Evolutionary conservation across 2,888 invertebrate species (phyloP).

Genomic region (Coelopa pilipes): DNA sequence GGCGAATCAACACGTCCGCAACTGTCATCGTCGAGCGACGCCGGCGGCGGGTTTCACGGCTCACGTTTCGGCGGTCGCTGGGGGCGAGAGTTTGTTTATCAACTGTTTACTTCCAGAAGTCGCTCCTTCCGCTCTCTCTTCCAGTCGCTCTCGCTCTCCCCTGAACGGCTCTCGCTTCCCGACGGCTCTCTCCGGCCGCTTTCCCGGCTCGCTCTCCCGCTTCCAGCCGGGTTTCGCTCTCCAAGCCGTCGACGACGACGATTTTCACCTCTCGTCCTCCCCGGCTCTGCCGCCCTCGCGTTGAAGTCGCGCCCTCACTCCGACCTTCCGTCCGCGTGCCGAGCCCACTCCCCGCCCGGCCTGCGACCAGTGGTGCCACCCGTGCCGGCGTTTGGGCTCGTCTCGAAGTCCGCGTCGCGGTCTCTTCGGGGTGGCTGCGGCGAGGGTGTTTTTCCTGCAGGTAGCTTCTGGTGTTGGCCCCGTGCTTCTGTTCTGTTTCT

Average conservation of each 20-base stretch:
- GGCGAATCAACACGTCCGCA: slow-evolving; percentile 27
- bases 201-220: slow-evolving; percentile 13
- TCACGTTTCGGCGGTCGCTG: slow-evolving; percentile 12
- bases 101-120: not conserved
- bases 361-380: not conserved
- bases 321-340: not conserved
- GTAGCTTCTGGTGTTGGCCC: not conserved
- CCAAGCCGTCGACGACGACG: slow-evolving; percentile 10
- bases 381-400: not conserved
- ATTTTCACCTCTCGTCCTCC: slow-evolving; percentile 2
- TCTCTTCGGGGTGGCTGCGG: slow-evolving; percentile 33
- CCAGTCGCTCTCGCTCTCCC: not conserved
- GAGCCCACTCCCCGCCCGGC: not conserved
- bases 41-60: not conserved
- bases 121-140: not conserved
- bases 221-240: slow-evolving; percentile 8
- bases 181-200: slow-evolving; percentile 14
- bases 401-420: slow-evolving; percentile 26
- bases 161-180: not conserved
- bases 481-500: not conserved
- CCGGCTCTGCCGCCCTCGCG: not conserved
- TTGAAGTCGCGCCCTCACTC: not conserved
- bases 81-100: slow-evolving; percentile 22
- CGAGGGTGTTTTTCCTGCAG: slow-evolving; percentile 3
- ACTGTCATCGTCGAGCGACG: slow-evolving; percentile 6